Conservation (phyloP, 2,888 invertebrate genomes). For the Meloe dianella region DNA sequence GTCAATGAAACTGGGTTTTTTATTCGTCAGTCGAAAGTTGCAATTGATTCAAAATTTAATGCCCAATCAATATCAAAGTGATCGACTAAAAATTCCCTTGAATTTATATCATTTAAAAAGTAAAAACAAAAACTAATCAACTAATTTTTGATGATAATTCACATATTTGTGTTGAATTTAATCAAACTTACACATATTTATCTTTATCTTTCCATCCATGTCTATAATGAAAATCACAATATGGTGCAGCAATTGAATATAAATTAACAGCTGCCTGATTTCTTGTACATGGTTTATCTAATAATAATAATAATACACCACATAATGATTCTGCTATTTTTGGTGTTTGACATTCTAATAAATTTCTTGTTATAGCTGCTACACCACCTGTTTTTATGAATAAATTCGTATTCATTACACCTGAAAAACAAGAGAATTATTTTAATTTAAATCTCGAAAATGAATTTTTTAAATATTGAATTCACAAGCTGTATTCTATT, state of each 20-base stretch:
- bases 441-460: no score
- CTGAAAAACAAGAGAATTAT: conserved; percentile 56
- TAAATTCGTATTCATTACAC: conserved; percentile 80
- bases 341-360: conserved; percentile 85
- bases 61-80: no score
- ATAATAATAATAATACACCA: conserved; percentile 82
- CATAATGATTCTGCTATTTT: conserved; percentile 90
- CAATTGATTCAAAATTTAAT: no score
- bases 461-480: no score
- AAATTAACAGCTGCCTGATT: conserved; percentile 78
- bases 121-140: no score
- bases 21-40: no score
- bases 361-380: conserved; percentile 79
- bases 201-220: conserved; percentile 74
- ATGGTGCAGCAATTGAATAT: conserved; percentile 88
- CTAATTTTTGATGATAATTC: no score
- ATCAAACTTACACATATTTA: conserved; percentile 34
- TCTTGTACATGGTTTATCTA: conserved; percentile 84
- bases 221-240: conserved; percentile 88
- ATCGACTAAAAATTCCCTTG: no score
- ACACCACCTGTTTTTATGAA: conserved; percentile 85
- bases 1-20: no score
- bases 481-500: no score
- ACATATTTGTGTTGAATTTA: no score
- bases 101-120: no score